Percentiles rank a stretch among this genome's conserved stretches.
Evolutionary conservation across 2,888 invertebrate genomes (phyloP).

Genomic region (Apamea crenata): DNA sequence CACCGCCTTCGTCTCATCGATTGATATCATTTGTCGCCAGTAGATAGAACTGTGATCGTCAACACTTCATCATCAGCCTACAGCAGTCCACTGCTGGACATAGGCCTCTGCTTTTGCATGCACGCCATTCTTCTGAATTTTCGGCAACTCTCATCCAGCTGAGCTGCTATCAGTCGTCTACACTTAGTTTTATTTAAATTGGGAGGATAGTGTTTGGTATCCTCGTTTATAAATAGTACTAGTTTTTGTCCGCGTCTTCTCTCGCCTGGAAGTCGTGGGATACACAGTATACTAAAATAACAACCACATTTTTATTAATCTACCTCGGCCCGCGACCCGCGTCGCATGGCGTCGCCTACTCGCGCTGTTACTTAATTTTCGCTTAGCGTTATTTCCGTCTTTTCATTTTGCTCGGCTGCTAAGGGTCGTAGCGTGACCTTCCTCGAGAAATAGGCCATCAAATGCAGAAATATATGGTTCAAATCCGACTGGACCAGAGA

Average conservation of each 20-base stretch:
- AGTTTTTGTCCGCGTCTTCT: background rate
- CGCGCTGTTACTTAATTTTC: background rate
- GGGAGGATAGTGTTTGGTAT: background rate
- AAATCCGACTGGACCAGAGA: background rate
- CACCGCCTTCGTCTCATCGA: too few relatives aligned
- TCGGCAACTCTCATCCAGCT: too few relatives aligned
- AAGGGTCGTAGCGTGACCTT: background rate
- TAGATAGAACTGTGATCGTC: too few relatives aligned
- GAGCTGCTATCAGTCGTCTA: too few relatives aligned
- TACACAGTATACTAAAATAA: background rate
- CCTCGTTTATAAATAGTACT: background rate
- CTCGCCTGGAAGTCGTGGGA: background rate
- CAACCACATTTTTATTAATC: background rate
- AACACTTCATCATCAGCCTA: too few relatives aligned
- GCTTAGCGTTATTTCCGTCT: background rate
- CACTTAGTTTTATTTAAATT: background rate
- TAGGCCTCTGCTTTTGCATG: too few relatives aligned
- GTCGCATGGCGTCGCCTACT: too few relatives aligned
- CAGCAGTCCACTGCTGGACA: too few relatives aligned
- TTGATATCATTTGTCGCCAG: too few relatives aligned
- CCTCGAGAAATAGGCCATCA: background rate
- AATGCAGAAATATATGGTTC: background rate
- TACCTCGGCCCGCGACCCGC: background rate
- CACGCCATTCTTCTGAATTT: too few relatives aligned
- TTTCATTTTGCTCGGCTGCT: background rate